A percentile compares a stretch with the other conserved stretches of the same genome.
phyloP scores from a whole-genome alignment of 2,888 invertebrate genomes.

The Latrodectus elegans region DNA sequence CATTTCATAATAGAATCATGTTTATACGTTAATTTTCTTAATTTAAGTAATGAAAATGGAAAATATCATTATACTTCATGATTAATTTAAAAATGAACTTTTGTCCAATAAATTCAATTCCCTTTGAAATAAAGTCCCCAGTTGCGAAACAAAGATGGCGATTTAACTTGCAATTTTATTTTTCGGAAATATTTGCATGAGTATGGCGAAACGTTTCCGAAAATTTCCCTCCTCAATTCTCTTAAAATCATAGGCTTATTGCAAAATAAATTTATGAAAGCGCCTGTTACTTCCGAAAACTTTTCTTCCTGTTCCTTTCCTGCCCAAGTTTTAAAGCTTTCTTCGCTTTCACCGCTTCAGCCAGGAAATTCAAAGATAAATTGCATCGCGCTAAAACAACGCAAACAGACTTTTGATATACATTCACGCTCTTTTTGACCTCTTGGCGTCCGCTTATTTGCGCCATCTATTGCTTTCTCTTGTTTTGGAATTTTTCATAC shows the following conservation, averaged over 20 bases:
- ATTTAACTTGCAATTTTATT: not conserved
- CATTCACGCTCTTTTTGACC: slow-evolving; percentile 44
- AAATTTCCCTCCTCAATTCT: slow-evolving; percentile 1
- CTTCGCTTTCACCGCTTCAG: slow-evolving; percentile 2
- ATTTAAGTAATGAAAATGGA: too few species aligned
- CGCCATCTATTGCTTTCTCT: slow-evolving; percentile 41
- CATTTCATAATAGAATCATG: too few species aligned
- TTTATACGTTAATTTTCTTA: too few species aligned
- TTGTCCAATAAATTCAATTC: too few species aligned
- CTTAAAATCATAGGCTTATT: slow-evolving; percentile 30
- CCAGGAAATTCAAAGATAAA: slow-evolving; percentile 48
- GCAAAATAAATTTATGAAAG: slow-evolving; percentile 31
- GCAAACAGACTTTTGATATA: slow-evolving; percentile 55
- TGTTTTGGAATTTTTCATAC: slow-evolving; percentile 50
- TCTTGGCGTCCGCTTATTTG: slow-evolving; percentile 57
- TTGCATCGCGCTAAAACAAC: slow-evolving; percentile 50
- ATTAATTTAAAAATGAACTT: too few species aligned
- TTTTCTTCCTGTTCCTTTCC: slow-evolving; percentile 26
- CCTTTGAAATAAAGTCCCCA: too few species aligned
- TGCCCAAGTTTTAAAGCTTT: slow-evolving; percentile 45
- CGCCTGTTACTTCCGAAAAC: slow-evolving; percentile 34
- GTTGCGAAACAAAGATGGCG: not conserved
- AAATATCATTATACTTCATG: too few species aligned
- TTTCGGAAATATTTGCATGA: not conserved
- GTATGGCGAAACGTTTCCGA: not conserved